Percentiles rank a stretch among this genome's conserved stretches.
phyloP scores from a whole-genome alignment of 30 jellyfish, hydroid and myxozoan species.

The Pseudorhiza aurosa region DNA sequence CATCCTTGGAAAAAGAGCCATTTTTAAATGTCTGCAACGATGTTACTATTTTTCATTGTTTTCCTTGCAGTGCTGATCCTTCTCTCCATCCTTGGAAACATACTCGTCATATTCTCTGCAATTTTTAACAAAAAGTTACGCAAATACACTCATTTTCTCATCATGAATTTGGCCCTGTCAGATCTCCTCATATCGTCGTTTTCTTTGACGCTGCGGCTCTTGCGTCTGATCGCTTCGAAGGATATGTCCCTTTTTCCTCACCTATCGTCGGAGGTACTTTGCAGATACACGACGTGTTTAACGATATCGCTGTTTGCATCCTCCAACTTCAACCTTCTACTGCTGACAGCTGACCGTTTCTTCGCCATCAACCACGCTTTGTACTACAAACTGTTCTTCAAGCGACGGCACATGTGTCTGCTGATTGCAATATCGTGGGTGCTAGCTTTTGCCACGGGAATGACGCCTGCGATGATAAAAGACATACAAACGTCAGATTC shows the following conservation, averaged over 20 bases:
- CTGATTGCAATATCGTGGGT: slow-evolving; percentile 34
- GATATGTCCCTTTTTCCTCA: neutral
- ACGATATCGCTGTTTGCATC: slow-evolving; percentile 61
- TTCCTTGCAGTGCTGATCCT: slow-evolving; percentile 13
- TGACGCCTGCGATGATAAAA: slow-evolving; percentile 10
- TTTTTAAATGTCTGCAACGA: no score
- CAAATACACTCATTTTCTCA: slow-evolving; percentile 42
- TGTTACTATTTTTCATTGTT: slow-evolving; percentile 1
- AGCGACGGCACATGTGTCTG: slow-evolving; percentile 7
- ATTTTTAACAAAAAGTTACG: slow-evolving; percentile 49
- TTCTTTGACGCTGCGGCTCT: slow-evolving; percentile 45
- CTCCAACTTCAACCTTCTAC: slow-evolving; percentile 53
- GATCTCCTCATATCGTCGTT: slow-evolving; percentile 53
- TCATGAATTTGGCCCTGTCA: slow-evolving; percentile 61
- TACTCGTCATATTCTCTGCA: slow-evolving; percentile 42
- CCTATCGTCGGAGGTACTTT: slow-evolving; percentile 19
- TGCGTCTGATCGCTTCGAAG: slow-evolving; percentile 10
- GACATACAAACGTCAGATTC: slow-evolving; percentile 13
- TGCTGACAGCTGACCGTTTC: slow-evolving; percentile 63
- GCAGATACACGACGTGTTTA: slow-evolving; percentile 37
- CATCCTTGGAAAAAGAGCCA: no score
- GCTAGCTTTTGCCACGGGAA: slow-evolving; percentile 27
- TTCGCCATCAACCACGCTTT: slow-evolving; percentile 53
- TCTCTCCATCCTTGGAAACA: slow-evolving; percentile 54
- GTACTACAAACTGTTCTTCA: slow-evolving; percentile 21